Base-by-base conservation (phyloP, 2,113 vertebrate genomes). In the Phodopus roborovskii region DNA sequence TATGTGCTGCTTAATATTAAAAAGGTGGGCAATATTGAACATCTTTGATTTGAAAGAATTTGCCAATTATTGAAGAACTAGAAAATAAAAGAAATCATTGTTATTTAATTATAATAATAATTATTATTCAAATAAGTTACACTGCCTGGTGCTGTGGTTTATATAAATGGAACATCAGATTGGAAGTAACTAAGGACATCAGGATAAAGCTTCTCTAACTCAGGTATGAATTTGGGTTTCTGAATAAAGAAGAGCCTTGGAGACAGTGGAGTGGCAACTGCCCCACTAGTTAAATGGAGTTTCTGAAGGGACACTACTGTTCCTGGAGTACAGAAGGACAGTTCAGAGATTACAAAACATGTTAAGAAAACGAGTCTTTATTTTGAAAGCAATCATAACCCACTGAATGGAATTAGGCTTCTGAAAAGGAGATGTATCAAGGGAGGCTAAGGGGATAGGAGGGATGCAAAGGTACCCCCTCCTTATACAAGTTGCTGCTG, bases 361-460 rank as follows among this genome's bases (percentile, higher is more conserved):
- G 33, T 81, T 86, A 73, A 85, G 62, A 66, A 92, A 85, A 5
- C 79, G 26, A 90, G 56, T 56, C 13, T 91, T 95, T 83, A 68
- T 75, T 33, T 94, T 91, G 66, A 97, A 56, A 56, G 36, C 10
- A 82, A 75, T 50, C 50, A 36, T 39, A 87, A 71, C 8, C 19
- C 11, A 48, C 16, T 60, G 39, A 33, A 73, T 30, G 92, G 4
- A 60, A 84, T 81, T 53, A 93, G 70, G 36, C 86, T 60, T 97
- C 48, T 88, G 42, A 71, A 70, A 94, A 77, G 24, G 87, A 94
- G 64, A 30, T 53, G 6, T 28, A 70, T 70, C 45, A 24, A n/a
- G 62, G 10, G 30, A 86, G 0, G 30, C 4, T 36, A 56, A 64
- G 5, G 26, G 9, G 42, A 68, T 20, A 15, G 19, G 64, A 7